These are phyloP conservation scores for Perccottus glenii DNA, from an alignment of 2,113 vertebrate species.

Conservation along the genomic window DNA sequence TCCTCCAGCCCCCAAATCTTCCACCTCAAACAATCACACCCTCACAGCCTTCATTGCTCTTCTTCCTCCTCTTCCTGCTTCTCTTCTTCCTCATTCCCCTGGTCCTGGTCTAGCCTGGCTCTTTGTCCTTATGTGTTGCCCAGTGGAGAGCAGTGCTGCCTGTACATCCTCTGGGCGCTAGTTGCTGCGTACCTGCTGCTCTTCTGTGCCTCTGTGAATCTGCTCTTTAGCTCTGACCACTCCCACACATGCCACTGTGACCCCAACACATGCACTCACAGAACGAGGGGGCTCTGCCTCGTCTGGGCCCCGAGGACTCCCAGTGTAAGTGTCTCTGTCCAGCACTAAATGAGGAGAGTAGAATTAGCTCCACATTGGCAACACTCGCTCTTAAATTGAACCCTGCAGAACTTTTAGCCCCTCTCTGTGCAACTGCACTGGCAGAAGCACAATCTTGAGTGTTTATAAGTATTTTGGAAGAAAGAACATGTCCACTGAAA, in stretches of 20 bases:
- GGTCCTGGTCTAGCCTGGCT: conserved; percentile 73
- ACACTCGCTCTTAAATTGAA: background rate
- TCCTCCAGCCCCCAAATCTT: conserved; percentile 22
- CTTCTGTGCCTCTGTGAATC: conserved; percentile 78
- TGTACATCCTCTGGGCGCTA: conserved; percentile 75
- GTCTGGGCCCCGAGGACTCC: conserved; percentile 67
- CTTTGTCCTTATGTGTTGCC: conserved; percentile 72
- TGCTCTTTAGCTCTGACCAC: conserved; percentile 81
- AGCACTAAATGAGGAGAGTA: background rate
- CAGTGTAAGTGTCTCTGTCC: conserved; percentile 81
- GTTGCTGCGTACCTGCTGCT: conserved; percentile 76
- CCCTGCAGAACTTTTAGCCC: no score
- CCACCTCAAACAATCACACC: conserved; percentile 29
- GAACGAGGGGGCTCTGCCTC: conserved; percentile 63
- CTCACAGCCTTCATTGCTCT: conserved; percentile 15
- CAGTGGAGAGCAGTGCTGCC: conserved; percentile 77
- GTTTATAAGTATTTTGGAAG: no score
- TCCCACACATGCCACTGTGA: conserved; percentile 69
- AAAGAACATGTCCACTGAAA: no score
- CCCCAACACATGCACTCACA: conserved; percentile 62
- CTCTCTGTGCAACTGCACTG: no score
- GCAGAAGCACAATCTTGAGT: no score
- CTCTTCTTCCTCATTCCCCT: conserved; percentile 63
- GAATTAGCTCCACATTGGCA: background rate
- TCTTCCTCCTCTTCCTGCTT: conserved; percentile 11